These are phyloP conservation scores for Ceyx cyanopectus DNA, from an alignment of 2,113 vertebrate species.

Conservation along the genomic window DNA sequence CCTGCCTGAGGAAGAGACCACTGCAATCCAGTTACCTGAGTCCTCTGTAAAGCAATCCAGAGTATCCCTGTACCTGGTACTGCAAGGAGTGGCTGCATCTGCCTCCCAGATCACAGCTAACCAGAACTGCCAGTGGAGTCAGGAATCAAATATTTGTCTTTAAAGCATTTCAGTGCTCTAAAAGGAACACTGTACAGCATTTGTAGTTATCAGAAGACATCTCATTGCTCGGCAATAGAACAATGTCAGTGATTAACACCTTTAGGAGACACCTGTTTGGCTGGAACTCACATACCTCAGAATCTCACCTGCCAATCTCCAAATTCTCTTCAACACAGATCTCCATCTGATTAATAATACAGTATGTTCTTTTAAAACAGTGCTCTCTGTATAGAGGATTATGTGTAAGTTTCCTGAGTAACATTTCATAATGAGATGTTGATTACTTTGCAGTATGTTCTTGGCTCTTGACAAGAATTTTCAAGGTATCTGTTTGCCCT, in stretches of 20 bases:
- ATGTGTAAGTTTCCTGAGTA: constrained; percentile 40
- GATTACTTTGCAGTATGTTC: constrained; percentile 12
- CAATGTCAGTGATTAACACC: background rate
- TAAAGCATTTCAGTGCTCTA: background rate
- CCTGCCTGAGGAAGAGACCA: background rate
- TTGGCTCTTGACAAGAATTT: background rate
- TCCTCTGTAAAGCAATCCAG: background rate
- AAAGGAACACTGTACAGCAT: background rate
- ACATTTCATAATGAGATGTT: constrained; percentile 32
- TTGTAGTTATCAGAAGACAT: background rate
- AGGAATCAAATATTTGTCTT: background rate
- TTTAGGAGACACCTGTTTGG: background rate
- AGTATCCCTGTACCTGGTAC: background rate
- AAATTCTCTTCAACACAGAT: constrained; percentile 21
- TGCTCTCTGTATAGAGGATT: background rate
- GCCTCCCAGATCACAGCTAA: background rate
- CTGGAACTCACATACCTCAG: background rate
- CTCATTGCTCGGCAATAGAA: background rate
- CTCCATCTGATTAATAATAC: constrained; percentile 4
- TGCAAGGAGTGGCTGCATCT: background rate
- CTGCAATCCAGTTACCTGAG: background rate
- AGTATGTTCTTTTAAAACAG: constrained; percentile 28
- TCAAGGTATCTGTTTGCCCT: background rate
- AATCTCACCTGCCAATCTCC: background rate
- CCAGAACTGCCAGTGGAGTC: background rate